A percentile compares a stretch with the other conserved stretches of the same genome.
These are phyloP conservation scores for Pseudoatta argentina DNA, from an alignment of 1,140 invertebrate species.

Conservation along the genomic window DNA sequence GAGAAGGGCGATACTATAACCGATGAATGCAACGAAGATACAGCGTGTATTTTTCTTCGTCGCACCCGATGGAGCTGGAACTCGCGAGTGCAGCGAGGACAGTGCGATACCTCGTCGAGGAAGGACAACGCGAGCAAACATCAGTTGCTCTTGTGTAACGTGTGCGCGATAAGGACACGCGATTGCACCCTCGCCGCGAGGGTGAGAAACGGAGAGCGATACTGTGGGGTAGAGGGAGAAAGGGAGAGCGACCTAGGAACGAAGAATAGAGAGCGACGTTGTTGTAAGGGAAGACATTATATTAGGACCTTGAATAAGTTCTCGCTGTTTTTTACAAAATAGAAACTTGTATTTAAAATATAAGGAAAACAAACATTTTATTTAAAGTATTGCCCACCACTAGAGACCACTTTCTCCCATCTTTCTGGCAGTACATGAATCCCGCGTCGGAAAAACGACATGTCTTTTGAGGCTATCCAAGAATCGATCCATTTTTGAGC, in stretches of 20 bases:
- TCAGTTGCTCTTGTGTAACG: conserved; percentile 6
- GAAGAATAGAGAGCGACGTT: conserved; percentile 1
- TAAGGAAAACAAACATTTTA: too few species aligned
- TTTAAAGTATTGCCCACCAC: too few species aligned
- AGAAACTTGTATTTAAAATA: too few species aligned
- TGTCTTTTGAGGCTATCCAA: too few species aligned
- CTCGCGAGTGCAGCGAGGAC: conserved; percentile 8
- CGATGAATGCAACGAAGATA: conserved; percentile 3
- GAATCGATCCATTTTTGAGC: too few species aligned
- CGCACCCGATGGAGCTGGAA: neutral
- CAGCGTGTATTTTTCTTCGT: neutral
- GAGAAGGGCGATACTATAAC: neutral
- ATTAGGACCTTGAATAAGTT: too few species aligned
- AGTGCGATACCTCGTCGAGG: neutral
- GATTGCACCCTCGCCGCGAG: conserved; percentile 30
- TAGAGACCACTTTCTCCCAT: too few species aligned
- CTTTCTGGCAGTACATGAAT: too few species aligned
- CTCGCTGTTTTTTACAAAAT: too few species aligned
- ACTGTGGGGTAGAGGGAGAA: neutral
- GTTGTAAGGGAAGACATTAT: neutral
- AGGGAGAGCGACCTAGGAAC: neutral
- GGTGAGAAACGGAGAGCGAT: conserved; percentile 12
- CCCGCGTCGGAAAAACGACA: too few species aligned
- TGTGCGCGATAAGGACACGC: conserved; percentile 44
- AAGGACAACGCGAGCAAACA: conserved; percentile 18